phyloP scores from a whole-genome alignment of 1,140 invertebrate genomes.

The Lamellibrachia luymesi region DNA sequence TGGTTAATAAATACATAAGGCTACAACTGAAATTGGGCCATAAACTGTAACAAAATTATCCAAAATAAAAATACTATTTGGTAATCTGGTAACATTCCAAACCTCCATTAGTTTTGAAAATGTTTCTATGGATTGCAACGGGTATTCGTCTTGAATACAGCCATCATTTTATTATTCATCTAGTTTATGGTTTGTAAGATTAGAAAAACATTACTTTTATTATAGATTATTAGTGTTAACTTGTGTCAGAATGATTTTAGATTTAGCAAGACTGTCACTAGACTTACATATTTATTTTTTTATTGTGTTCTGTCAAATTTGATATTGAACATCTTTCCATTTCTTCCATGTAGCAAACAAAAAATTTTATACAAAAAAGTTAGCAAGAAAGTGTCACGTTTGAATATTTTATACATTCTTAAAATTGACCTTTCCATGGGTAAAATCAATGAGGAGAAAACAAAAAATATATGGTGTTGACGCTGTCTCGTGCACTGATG shows the following conservation, averaged over 20 bases:
- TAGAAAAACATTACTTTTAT: no score
- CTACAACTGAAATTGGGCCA: neutral
- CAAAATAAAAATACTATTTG: neutral
- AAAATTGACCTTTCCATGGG: neutral
- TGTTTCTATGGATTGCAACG: neutral
- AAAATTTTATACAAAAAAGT: neutral
- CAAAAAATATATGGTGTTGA: constrained; percentile 1
- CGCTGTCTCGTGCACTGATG: neutral
- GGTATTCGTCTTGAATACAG: neutral
- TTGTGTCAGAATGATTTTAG: neutral
- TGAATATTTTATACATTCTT: constrained; percentile 6
- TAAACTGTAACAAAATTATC: neutral
- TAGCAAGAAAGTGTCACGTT: neutral
- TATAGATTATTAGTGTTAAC: no score
- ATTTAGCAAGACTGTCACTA: neutral
- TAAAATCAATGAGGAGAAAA: neutral
- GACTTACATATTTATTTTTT: no score
- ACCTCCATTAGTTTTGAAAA: neutral
- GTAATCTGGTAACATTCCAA: neutral
- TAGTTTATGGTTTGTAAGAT: no score
- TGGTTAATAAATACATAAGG: neutral
- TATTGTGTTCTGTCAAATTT: neutral
- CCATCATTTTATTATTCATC: no score
- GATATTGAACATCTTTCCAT: neutral
- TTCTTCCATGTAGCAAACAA: neutral